phyloP scores from a whole-genome alignment of 1,140 invertebrate genomes.

The Cheumatopsyche charites region DNA sequence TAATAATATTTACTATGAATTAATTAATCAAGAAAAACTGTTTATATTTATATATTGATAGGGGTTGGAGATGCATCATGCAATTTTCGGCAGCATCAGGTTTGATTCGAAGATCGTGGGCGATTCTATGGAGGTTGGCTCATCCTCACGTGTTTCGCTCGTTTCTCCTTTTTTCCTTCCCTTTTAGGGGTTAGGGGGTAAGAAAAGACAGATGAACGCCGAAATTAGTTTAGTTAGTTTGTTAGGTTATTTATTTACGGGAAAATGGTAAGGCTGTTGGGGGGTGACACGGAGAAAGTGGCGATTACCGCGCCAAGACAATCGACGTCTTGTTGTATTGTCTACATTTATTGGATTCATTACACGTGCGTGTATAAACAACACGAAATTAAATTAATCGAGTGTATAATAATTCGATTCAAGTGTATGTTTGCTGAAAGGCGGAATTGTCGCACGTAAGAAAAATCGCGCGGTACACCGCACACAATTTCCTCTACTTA shows the following conservation, averaged over 20 bases:
- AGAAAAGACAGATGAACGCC: constrained; percentile 44
- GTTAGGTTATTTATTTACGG: constrained; percentile 43
- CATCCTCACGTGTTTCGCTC: neutral
- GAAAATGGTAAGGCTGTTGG: neutral
- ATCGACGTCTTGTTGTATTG: constrained; percentile 30
- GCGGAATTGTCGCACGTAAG: neutral
- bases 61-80: neutral
- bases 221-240: constrained; percentile 45
- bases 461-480: constrained; percentile 9
- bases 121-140: neutral
- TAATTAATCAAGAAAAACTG: too few species aligned
- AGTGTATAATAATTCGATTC: too few species aligned
- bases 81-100: neutral
- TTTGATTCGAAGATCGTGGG: neutral
- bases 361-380: neutral
- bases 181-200: neutral
- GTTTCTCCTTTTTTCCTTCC: neutral
- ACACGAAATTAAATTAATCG: too few species aligned
- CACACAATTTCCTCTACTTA: neutral
- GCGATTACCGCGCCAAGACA: constrained; percentile 28
- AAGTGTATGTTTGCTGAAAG: neutral
- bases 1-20: too few species aligned
- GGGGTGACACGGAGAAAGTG: constrained; percentile 21
- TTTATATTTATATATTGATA: too few species aligned
- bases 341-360: constrained; percentile 20